phyloP scores from a whole-genome alignment of 2,113 vertebrate genomes.

The Pheucticus melanocephalus region DNA sequence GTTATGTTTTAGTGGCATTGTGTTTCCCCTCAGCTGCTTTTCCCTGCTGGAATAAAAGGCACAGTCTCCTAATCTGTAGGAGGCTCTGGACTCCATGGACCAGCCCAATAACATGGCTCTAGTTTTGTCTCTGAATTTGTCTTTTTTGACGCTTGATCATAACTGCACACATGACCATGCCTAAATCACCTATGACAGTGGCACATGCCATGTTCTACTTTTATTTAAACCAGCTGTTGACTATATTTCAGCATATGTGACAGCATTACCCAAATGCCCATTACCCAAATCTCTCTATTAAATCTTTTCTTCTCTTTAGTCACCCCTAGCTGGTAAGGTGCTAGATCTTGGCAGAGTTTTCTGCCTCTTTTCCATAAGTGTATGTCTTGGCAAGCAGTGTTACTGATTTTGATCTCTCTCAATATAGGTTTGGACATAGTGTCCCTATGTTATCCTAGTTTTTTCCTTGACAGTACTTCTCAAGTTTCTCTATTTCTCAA shows the following conservation, averaged over 20 bases:
- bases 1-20: fast-evolving
- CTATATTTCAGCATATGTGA: not conserved
- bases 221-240: not conserved
- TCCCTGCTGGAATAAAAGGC: not conserved
- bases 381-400: not conserved
- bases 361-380: not conserved
- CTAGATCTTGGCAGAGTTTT: not conserved
- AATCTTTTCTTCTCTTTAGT: not conserved
- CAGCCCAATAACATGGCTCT: not conserved
- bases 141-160: not conserved
- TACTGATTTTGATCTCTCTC: not conserved
- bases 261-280: not conserved
- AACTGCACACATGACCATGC: not conserved
- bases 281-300: not conserved
- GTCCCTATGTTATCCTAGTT: not conserved
- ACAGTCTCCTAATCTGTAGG: not conserved
- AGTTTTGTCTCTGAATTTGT: not conserved
- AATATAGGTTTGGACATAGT: not conserved
- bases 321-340: not conserved
- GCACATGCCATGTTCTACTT: not conserved
- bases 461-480: not conserved
- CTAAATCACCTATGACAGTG: not conserved
- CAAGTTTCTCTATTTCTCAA: not conserved
- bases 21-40: not conserved
- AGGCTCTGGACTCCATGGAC: not conserved